A percentile compares a stretch with the other conserved stretches of the same genome.
Conservation (phyloP, 1,140 invertebrate species). For the Danaus melanippus region DNA sequence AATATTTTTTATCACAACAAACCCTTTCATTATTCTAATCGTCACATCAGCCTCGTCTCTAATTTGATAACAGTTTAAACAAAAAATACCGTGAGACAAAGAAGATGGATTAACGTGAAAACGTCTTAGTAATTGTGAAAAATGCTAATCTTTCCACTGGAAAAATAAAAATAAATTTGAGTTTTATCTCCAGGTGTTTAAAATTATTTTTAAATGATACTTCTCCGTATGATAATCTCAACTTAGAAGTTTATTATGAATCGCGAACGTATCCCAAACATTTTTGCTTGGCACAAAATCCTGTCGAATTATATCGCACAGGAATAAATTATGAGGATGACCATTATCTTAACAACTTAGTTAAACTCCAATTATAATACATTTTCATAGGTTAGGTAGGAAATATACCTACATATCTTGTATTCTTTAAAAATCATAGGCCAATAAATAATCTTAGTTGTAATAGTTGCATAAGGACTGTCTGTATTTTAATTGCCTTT, state of each 20-base stretch:
- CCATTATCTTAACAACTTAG: constrained; percentile 40
- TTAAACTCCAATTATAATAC: constrained; percentile 63
- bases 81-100: constrained; percentile 58
- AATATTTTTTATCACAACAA: too few relatives aligned
- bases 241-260: background rate
- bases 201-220: constrained; percentile 13
- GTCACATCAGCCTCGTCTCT: too few relatives aligned
- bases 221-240: background rate
- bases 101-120: constrained; percentile 67
- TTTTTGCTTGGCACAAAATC: constrained; percentile 50
- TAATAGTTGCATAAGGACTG: too few relatives aligned
- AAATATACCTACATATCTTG: too few relatives aligned
- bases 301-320: constrained; percentile 46
- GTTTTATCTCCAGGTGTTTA: constrained; percentile 18
- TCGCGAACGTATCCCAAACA: constrained; percentile 25
- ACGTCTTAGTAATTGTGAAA: too few relatives aligned
- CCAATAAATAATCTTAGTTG: too few relatives aligned
- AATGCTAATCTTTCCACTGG: constrained; percentile 51
- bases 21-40: too few relatives aligned
- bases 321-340: constrained; percentile 59
- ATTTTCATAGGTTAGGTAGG: constrained; percentile 42
- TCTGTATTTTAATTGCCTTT: too few relatives aligned
- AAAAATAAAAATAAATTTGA: constrained; percentile 52
- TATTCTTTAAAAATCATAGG: too few relatives aligned
- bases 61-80: too few relatives aligned